A percentile compares a stretch with the other conserved stretches of the same genome.
Conservation (phyloP, 2,797 vertebrate species). For the Bradypus variegatus region DNA sequence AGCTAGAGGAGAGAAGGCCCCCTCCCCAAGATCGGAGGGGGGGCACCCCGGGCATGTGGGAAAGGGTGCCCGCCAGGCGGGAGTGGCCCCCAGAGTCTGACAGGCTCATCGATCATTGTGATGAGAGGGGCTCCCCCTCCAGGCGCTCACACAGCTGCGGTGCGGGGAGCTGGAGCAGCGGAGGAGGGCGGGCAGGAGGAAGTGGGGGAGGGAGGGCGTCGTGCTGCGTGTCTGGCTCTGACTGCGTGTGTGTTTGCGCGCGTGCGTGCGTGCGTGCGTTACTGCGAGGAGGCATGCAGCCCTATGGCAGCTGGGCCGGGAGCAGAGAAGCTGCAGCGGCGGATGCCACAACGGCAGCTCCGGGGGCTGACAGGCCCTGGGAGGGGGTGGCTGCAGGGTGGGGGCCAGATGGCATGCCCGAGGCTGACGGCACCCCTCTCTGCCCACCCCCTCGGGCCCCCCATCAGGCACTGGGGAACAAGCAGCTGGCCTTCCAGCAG, state of each 20-base stretch:
- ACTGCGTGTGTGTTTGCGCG: slow-evolving; percentile 46
- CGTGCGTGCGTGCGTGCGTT: slow-evolving; percentile 51
- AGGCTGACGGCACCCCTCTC: slow-evolving; percentile 64
- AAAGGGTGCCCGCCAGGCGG: slow-evolving; percentile 91
- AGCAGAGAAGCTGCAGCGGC: slow-evolving; percentile 55
- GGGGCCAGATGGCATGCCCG: slow-evolving; percentile 46
- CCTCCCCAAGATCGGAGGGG: slow-evolving; percentile 39
- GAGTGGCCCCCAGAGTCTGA: slow-evolving; percentile 89
- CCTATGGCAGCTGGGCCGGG: slow-evolving; percentile 66
- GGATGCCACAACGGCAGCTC: slow-evolving; percentile 45
- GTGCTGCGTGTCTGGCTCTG: slow-evolving; percentile 54
- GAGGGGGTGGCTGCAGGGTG: slow-evolving; percentile 57
- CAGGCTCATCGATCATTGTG: slow-evolving; percentile 98
- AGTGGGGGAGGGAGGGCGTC: slow-evolving; percentile 29
- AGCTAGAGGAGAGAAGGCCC: background rate
- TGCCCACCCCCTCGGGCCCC: slow-evolving; percentile 67
- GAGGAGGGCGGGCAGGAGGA: slow-evolving; percentile 6
- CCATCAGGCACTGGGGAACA: slow-evolving; percentile 87
- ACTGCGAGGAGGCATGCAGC: slow-evolving; percentile 67
- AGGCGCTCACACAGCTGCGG: slow-evolving; percentile 88
- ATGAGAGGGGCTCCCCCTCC: slow-evolving; percentile 68
- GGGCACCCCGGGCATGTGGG: slow-evolving; percentile 81
- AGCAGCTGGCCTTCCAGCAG: slow-evolving; percentile 99
- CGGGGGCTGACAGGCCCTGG: slow-evolving; percentile 59
- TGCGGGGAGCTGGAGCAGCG: background rate